Evolutionary conservation across 2,797 vertebrate genomes (phyloP).

Genomic region (Chaunax sp.): DNA sequence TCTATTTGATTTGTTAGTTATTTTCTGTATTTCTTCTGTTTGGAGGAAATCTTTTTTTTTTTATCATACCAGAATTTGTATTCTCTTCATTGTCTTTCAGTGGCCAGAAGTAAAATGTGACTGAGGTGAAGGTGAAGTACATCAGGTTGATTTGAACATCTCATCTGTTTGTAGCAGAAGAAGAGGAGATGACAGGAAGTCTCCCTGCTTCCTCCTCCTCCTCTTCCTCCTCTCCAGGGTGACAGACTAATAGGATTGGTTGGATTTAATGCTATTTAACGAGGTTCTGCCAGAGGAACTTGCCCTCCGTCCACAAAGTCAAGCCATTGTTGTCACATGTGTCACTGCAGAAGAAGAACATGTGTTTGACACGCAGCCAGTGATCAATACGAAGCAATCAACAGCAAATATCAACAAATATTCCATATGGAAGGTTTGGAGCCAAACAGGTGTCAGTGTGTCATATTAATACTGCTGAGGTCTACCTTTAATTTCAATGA

Average conservation of each 20-base stretch:
- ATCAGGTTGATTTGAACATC: not conserved
- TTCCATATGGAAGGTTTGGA: not conserved
- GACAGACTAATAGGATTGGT: constrained; percentile 75
- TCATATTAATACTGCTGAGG: too few species aligned
- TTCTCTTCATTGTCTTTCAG: too few species aligned
- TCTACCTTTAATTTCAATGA: too few species aligned
- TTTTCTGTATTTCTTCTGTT: too few species aligned
- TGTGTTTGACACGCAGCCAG: constrained; percentile 11
- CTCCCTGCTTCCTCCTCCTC: constrained; percentile 1
- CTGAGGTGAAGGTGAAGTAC: too few species aligned
- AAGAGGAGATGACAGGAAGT: not conserved
- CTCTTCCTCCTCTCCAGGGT: constrained; percentile 48
- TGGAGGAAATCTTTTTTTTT: too few species aligned
- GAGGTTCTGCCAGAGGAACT: constrained; percentile 24
- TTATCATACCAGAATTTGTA: too few species aligned
- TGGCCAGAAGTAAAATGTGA: too few species aligned
- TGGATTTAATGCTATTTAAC: constrained; percentile 67
- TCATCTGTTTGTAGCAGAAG: not conserved
- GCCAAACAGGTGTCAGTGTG: too few species aligned
- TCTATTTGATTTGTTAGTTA: too few species aligned
- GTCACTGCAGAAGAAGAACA: constrained; percentile 25
- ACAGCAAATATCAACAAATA: not conserved
- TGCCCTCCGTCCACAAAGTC: constrained; percentile 24
- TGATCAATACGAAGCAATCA: not conserved
- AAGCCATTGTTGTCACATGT: constrained; percentile 58